A percentile compares a stretch with the other conserved stretches of the same genome.
These are phyloP conservation scores for Drosophila teissieri DNA, from an alignment of 1,140 invertebrate genomes.

Conservation along the genomic window DNA sequence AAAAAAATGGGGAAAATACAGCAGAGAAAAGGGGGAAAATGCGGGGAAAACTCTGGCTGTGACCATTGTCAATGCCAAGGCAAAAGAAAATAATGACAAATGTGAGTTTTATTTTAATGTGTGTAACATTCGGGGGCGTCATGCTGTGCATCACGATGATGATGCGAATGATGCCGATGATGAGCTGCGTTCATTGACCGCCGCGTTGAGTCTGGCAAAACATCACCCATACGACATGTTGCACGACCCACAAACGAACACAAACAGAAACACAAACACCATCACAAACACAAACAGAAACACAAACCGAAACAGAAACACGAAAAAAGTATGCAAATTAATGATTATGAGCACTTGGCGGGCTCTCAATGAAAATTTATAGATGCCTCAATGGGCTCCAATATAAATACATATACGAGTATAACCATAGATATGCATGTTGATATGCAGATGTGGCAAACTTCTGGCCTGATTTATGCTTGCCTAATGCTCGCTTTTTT, in stretches of 20 bases:
- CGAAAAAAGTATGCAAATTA: conserved; percentile 57
- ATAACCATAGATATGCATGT: neutral
- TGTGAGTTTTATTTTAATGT: conserved; percentile 78
- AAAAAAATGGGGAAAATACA: neutral
- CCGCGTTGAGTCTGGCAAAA: neutral
- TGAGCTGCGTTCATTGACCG: conserved; percentile 39
- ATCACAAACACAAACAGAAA: conserved; percentile 9
- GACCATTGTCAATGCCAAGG: conserved; percentile 48
- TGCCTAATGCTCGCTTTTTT: conserved; percentile 27
- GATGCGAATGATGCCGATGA: conserved; percentile 9
- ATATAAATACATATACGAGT: neutral
- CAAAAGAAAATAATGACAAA: conserved; percentile 61
- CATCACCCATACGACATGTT: conserved; percentile 64
- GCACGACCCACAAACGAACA: conserved; percentile 27
- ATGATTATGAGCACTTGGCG: conserved; percentile 40
- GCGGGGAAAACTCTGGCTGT: neutral
- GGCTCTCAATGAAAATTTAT: conserved; percentile 51
- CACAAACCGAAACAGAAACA: no score
- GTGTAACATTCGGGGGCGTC: conserved; percentile 64
- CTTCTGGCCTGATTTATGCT: conserved; percentile 40
- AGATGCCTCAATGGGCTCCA: conserved; percentile 18
- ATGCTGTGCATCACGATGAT: conserved; percentile 41
- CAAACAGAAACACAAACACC: neutral
- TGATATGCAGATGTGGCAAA: neutral
- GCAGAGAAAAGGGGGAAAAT: neutral